A percentile compares a stretch with the other conserved stretches of the same genome.
Conservation (phyloP, 2,113 vertebrate species). For the Pardalotus punctatus region DNA sequence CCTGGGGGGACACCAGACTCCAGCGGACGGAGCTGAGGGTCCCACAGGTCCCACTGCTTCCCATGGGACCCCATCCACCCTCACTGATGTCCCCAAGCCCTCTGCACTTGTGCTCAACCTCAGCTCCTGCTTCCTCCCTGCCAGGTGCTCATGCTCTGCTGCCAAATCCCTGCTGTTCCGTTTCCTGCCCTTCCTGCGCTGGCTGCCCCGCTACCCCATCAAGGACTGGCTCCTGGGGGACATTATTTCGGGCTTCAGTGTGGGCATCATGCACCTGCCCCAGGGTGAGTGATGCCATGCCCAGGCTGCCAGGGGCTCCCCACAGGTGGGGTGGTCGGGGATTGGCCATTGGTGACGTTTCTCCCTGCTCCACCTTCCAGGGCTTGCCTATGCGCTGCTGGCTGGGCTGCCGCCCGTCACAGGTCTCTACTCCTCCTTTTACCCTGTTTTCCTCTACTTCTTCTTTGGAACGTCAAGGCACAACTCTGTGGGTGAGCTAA, state of each 20-base stretch:
- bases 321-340: too few relatives aligned
- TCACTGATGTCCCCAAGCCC: neutral
- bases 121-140: neutral
- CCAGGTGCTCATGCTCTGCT: slow-evolving; percentile 78
- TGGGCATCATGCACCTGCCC: slow-evolving; percentile 94
- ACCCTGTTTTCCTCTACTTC: slow-evolving; percentile 88
- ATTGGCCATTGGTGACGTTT: rapidly evolving
- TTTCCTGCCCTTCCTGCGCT: slow-evolving; percentile 82
- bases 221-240: slow-evolving; percentile 86
- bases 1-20: neutral
- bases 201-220: slow-evolving; percentile 87
- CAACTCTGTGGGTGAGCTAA: slow-evolving; percentile 87
- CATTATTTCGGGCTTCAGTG: slow-evolving; percentile 85
- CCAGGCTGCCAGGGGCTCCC: neutral
- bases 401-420: slow-evolving; percentile 86
- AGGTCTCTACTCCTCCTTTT: slow-evolving; percentile 91
- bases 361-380: slow-evolving; percentile 55
- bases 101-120: neutral
- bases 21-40: neutral
- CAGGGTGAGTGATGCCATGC: slow-evolving; percentile 76
- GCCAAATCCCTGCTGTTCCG: slow-evolving; percentile 69
- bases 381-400: slow-evolving; percentile 91
- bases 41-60: neutral
- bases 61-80: too few relatives aligned
- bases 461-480: slow-evolving; percentile 93